These are phyloP conservation scores for Myopa tessellatipennis DNA, from an alignment of 2,888 invertebrate species.

Conservation along the genomic window DNA sequence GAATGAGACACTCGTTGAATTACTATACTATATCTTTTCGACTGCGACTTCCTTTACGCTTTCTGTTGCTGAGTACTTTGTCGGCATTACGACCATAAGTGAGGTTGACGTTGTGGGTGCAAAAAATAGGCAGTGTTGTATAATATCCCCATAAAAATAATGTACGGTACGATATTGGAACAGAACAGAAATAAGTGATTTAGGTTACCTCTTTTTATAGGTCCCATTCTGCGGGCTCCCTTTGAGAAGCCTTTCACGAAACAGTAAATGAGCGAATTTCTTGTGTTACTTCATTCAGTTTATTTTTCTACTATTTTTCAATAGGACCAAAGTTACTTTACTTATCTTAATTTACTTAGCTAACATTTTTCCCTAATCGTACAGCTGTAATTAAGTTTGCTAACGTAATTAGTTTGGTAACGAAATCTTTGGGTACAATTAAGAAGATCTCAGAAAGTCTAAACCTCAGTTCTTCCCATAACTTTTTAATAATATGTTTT, in stretches of 20 bases:
- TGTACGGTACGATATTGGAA: neutral
- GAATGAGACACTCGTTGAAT: slow-evolving; percentile 31
- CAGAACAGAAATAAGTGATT: neutral
- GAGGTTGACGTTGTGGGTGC: slow-evolving; percentile 35
- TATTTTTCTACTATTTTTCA: neutral
- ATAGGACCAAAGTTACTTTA: neutral
- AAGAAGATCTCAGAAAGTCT: neutral
- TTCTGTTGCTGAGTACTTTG: slow-evolving; percentile 14
- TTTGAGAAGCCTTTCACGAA: too few species aligned
- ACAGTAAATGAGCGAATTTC: neutral
- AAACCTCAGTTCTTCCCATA: neutral
- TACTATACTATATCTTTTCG: slow-evolving; percentile 20
- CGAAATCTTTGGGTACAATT: slow-evolving; percentile 1
- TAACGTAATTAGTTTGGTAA: neutral
- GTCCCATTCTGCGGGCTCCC: neutral
- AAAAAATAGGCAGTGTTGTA: slow-evolving; percentile 31
- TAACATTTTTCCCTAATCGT: neutral
- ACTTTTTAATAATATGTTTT: neutral
- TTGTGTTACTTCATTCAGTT: too few species aligned
- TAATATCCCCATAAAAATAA: slow-evolving; percentile 37
- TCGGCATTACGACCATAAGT: slow-evolving; percentile 35
- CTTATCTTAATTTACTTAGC: neutral
- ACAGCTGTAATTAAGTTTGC: neutral
- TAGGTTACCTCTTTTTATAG: neutral
- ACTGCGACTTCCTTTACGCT: slow-evolving; percentile 39